Base-by-base conservation (phyloP, 2,888 invertebrate species). In the Platycheirus albimanus region DNA sequence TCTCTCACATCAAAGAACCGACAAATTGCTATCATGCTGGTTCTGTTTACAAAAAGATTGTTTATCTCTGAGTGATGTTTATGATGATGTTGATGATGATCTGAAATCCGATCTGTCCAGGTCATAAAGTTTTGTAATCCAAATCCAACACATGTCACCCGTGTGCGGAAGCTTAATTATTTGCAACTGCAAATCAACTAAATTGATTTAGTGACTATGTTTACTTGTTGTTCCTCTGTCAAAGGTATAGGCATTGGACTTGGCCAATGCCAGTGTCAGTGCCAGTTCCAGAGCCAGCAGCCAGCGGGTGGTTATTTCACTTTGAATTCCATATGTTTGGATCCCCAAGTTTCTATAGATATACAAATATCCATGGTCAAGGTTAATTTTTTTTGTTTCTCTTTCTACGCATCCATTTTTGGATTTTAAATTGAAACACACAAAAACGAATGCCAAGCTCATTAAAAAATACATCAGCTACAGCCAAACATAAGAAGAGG, bases 11-110 rank as follows among this genome's bases (percentile, higher is more conserved):
- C 38, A 41, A 41, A 41, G 58, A 41, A 41, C 7, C 33, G 11
- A 6, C 43, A 36, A 76, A 76, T 76, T 69, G 69, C 45, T 61
- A 36, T 28, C 76, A 61, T 76, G 76, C 69, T 76, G 69, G 28
- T 51, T 61, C 36, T 7, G 11, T 28, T 15, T 69, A 15, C 28
- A 58, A 51, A 28, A 24, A 24, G 6, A 24, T 10, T 38, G 20
- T 56, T 56, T 10, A 38, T 38, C 24, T 24, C 38, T 15, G 1
- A n/a, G n/a, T 20, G 30, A 33, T 33, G 5, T 7, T 33, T 33
- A 33, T 24, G 8, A 33, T 33, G 24, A 24, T 24, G 24, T 24
- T 24, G 24, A 24, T 10, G 20, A 20, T 45, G 45, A 24, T 61
- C n/a, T n/a, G n/a, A n/a, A n/a, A n/a, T n/a, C n/a, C n/a, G 13